Evolutionary conservation across 2,888 invertebrate species (phyloP).

Genomic region (Pheosia gnoma): DNA sequence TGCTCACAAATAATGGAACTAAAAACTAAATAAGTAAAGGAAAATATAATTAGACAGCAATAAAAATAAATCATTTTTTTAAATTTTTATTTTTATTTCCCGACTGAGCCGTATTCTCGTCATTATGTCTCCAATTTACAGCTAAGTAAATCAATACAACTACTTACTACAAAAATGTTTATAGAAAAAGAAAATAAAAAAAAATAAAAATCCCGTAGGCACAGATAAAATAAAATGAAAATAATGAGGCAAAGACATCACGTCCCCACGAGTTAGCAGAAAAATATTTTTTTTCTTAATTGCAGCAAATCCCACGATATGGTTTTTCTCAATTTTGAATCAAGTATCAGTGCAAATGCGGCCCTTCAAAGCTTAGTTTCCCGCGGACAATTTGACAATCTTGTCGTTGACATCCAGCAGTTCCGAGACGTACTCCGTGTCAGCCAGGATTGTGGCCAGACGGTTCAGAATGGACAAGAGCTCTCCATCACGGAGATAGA

Average conservation of each 20-base stretch:
- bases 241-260: too few relatives aligned
- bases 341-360: too few relatives aligned
- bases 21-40: not conserved
- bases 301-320: too few relatives aligned
- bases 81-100: slow-evolving; percentile 54
- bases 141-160: slow-evolving; percentile 27
- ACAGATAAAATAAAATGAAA: too few relatives aligned
- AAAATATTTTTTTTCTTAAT: too few relatives aligned
- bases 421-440: slow-evolving; percentile 90
- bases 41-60: slow-evolving; percentile 9
- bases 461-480: slow-evolving; percentile 87
- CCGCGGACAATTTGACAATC: slow-evolving; percentile 82
- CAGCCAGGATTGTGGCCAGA: slow-evolving; percentile 88
- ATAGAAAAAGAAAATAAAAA: not conserved
- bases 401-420: slow-evolving; percentile 89
- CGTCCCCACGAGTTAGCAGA: too few relatives aligned
- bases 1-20: not conserved
- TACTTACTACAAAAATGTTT: slow-evolving; percentile 16
- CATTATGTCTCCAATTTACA: slow-evolving; percentile 43
- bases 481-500: slow-evolving; percentile 86
- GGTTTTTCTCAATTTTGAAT: too few relatives aligned
- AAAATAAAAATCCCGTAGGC: not conserved
- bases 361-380: slow-evolving; percentile 41
- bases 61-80: slow-evolving; percentile 25
- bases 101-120: slow-evolving; percentile 57